Evolutionary conservation across 2,888 invertebrate species (phyloP).

Genomic region (Mythimna lalbum): DNA sequence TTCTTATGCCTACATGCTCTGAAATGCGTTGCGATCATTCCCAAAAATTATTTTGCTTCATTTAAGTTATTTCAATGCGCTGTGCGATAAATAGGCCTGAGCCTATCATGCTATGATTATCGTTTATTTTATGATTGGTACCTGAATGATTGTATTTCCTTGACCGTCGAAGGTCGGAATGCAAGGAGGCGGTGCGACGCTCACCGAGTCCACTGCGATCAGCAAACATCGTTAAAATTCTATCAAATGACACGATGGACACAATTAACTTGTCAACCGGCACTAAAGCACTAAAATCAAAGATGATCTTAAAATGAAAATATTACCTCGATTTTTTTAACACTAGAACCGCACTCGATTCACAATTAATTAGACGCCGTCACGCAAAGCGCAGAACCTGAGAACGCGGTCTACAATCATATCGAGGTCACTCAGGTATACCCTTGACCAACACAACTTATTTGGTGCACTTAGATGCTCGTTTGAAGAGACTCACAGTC

Average conservation of each 20-base stretch:
- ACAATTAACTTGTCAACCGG: slow-evolving; percentile 42
- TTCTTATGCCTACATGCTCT: slow-evolving; percentile 59
- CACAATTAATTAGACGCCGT: slow-evolving; percentile 70
- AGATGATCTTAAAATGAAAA: slow-evolving; percentile 28
- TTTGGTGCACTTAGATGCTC: slow-evolving; percentile 77
- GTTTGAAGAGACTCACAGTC: slow-evolving; percentile 62
- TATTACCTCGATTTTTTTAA: slow-evolving; percentile 45
- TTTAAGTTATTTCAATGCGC: slow-evolving; percentile 69
- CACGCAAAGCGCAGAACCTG: slow-evolving; percentile 77
- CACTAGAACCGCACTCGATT: slow-evolving; percentile 55
- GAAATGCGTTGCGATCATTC: slow-evolving; percentile 79
- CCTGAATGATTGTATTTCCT: slow-evolving; percentile 86
- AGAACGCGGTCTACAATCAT: slow-evolving; percentile 74
- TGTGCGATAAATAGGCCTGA: slow-evolving; percentile 81
- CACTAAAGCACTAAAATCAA: slow-evolving; percentile 27
- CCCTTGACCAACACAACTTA: slow-evolving; percentile 84
- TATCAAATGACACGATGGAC: slow-evolving; percentile 68
- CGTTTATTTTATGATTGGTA: slow-evolving; percentile 79
- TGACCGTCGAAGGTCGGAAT: slow-evolving; percentile 86
- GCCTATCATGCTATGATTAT: slow-evolving; percentile 78
- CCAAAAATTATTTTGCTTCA: slow-evolving; percentile 56
- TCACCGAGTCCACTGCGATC: slow-evolving; percentile 75
- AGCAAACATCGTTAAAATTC: slow-evolving; percentile 73
- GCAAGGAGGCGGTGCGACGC: slow-evolving; percentile 80
- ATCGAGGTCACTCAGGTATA: slow-evolving; percentile 75